Base-by-base conservation (phyloP, 2,888 invertebrate genomes). In the Pheosia tremula region DNA sequence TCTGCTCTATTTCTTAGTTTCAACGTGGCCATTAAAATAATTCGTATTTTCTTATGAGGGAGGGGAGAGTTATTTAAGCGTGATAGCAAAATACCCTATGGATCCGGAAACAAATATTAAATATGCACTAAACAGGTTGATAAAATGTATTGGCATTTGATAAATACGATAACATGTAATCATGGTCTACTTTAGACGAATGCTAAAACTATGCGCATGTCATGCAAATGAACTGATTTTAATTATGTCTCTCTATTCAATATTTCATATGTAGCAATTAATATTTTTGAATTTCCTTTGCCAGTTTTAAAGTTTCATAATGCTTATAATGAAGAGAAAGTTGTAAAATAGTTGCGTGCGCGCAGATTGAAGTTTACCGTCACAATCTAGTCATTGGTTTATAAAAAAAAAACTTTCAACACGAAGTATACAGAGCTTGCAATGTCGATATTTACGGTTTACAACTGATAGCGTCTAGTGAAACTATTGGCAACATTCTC, bases 91-190 rank as follows among this genome's bases (percentile, higher is more conserved):
- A 7, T 45, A 49, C 49, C 49, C 4, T 50, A 24, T 9, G 24
- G 10, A 7, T 7, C 6, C 24, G 24, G 9, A 13, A 50, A 50
- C 3, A 24, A 50, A 50, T 8, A 50, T 24, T 8, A 11, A 47
- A 47, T 24, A 50, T 47, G 24, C 24, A 24, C 24, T 7, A 50
- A 50, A 50, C 6, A 24, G 5, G 8, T 50, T 50, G 64, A 69
- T 67, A 65, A 64, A 64, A 62, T 36, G 41, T 59, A 67, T 64
- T 65, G 41, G 56, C 55, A 59, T 50, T 56, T 57, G 69, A 72
- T 69, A 68, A 64, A 24, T 36, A 50, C 61, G 71, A 75, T 74
- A 75, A 58, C 64, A 59, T 41, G 49, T 66, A 60, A 54, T 74
- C 69, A 45, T 71, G 76, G 64, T 64, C 74, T 64, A 68, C 73